These are phyloP conservation scores for Strigamia maritima DNA, from an alignment of 2,888 invertebrate species.

Conservation along the genomic window DNA sequence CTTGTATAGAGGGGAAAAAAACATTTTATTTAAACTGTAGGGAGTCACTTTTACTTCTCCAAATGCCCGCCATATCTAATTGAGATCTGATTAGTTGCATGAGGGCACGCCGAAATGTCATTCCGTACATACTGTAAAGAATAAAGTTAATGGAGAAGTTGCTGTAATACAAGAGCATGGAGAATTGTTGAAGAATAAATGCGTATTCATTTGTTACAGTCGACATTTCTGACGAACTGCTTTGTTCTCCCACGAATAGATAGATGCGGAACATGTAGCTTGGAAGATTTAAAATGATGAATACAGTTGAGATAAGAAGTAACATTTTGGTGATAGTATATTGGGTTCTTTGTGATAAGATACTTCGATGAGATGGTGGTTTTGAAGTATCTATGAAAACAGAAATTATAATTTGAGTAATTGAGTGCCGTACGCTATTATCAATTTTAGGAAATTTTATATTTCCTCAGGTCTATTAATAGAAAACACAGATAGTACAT, in stretches of 20 bases:
- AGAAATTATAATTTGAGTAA: too few species aligned
- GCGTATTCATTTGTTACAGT: conserved; percentile 49
- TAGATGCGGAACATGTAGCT: conserved; percentile 68
- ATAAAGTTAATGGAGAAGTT: conserved; percentile 81
- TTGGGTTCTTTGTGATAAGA: conserved; percentile 43
- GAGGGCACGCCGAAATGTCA: conserved; percentile 67
- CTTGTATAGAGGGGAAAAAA: not conserved
- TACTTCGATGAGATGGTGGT: conserved; percentile 8
- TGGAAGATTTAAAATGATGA: conserved; percentile 72
- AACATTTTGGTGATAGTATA: conserved; percentile 70
- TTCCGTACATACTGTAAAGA: conserved; percentile 75
- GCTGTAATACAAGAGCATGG: conserved; percentile 68
- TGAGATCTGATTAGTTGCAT: not conserved
- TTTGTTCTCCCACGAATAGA: conserved; percentile 57
- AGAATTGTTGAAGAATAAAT: conserved; percentile 62
- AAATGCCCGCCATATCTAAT: not conserved
- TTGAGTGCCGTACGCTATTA: too few species aligned
- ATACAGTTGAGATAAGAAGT: conserved; percentile 74
- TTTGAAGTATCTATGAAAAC: not conserved
- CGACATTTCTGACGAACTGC: conserved; percentile 39
- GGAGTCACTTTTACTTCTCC: conserved; percentile 12
- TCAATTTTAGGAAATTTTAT: too few species aligned
- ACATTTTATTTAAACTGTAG: conserved; percentile 24
- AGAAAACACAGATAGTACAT: too few species aligned
- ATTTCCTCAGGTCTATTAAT: too few species aligned